Evolutionary conservation across 37 sponge, comb jelly and placozoan species (phyloP).

Genomic region (Spongia lamella): DNA sequence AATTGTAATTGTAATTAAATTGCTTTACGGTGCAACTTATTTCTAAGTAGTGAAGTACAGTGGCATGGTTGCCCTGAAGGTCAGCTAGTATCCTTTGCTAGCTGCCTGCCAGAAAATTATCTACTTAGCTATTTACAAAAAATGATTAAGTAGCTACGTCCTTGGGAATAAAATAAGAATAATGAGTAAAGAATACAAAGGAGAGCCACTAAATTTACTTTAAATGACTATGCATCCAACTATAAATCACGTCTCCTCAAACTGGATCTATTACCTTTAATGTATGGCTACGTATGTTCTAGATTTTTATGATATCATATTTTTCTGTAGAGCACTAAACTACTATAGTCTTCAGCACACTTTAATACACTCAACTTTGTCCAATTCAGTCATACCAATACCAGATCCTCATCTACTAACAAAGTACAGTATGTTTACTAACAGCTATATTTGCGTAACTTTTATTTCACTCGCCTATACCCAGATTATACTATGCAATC

Average conservation of each 20-base stretch:
- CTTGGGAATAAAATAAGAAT: too few relatives aligned
- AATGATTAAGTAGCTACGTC: too few relatives aligned
- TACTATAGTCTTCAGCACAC: not conserved
- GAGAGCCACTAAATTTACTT: slow-evolving; percentile 11
- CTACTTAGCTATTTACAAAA: too few relatives aligned
- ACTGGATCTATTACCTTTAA: not conserved
- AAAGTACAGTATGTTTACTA: not conserved
- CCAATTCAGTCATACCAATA: not conserved
- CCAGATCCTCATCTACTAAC: not conserved
- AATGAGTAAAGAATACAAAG: slow-evolving; percentile 11
- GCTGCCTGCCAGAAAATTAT: too few relatives aligned
- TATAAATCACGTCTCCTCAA: not conserved
- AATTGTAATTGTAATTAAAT: too few relatives aligned
- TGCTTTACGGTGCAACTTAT: too few relatives aligned
- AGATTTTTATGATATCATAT: not conserved
- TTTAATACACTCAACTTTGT: slow-evolving; percentile 5
- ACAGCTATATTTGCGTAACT: not conserved
- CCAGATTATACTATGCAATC: slow-evolving; percentile 18
- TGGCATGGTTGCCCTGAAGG: too few relatives aligned
- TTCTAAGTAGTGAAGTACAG: too few relatives aligned
- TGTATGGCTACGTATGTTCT: not conserved
- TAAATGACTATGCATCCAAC: not conserved
- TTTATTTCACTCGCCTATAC: slow-evolving; percentile 8
- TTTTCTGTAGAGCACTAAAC: not conserved
- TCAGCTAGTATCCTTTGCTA: too few relatives aligned